phyloP scores from a whole-genome alignment of 1,140 invertebrate genomes.

The Platyscapa corneri region DNA sequence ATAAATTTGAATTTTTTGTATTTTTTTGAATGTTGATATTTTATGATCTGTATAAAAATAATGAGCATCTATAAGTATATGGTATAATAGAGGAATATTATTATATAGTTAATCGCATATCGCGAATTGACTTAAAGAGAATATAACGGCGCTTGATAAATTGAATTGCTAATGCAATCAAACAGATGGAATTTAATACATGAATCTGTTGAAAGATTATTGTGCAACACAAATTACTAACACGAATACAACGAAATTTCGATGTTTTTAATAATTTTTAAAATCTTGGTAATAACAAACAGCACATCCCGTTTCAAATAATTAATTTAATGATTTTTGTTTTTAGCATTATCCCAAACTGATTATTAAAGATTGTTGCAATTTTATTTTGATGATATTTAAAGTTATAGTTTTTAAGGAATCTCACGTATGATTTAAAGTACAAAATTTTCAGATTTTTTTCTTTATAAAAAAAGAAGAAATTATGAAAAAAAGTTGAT shows the following conservation, averaged over 20 bases:
- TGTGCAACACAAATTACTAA: constrained; percentile 53
- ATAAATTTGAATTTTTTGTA: background rate
- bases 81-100: background rate
- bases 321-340: background rate
- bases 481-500: background rate
- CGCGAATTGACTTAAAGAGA: constrained; percentile 30
- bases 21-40: background rate
- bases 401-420: background rate
- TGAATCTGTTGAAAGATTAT: constrained; percentile 56
- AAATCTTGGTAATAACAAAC: background rate
- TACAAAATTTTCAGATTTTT: background rate
- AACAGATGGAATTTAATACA: constrained; percentile 55
- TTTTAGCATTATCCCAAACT: background rate
- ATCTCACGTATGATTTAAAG: background rate
- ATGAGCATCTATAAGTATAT: constrained; percentile 27
- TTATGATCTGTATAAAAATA: constrained; percentile 1
- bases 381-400: background rate
- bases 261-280: constrained; percentile 27
- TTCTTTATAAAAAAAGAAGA: background rate
- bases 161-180: constrained; percentile 72
- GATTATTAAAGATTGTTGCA: background rate
- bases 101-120: constrained; percentile 23
- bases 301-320: background rate
- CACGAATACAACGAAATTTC: constrained; percentile 59
- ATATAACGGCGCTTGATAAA: constrained; percentile 28